Evolutionary conservation across 2,888 invertebrate genomes (phyloP).

Genomic region (Chaetogeoica ovagalla): DNA sequence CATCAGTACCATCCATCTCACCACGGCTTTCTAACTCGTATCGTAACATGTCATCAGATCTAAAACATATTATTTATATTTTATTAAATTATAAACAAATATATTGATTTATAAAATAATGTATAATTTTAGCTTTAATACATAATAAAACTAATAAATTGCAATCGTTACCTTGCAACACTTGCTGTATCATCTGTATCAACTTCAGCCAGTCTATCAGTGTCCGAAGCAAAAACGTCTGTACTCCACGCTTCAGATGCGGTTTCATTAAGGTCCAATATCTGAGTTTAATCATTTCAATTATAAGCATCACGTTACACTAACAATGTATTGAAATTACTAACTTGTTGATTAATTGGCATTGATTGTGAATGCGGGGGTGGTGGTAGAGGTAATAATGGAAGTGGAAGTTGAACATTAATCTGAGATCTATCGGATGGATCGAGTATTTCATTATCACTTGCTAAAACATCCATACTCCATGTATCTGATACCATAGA

Average conservation of each 20-base stretch:
- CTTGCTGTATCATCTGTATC: constrained; percentile 71
- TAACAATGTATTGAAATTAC: constrained; percentile 10
- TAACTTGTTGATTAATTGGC: constrained; percentile 45
- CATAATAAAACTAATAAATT: neutral
- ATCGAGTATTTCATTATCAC: constrained; percentile 92
- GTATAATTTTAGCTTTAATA: neutral
- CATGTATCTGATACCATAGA: constrained; percentile 97
- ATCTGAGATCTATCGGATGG: constrained; percentile 44
- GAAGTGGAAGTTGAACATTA: constrained; percentile 36
- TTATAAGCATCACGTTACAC: neutral
- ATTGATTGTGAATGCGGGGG: constrained; percentile 5
- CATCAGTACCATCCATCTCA: constrained; percentile 58
- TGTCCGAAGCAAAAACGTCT: constrained; percentile 91
- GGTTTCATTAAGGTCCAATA: constrained; percentile 79
- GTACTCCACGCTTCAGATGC: constrained; percentile 98
- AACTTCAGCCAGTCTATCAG: constrained; percentile 86
- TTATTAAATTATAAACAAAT: neutral
- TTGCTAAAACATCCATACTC: constrained; percentile 97
- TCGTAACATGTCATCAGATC: constrained; percentile 76
- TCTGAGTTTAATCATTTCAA: constrained; percentile 39
- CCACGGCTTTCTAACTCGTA: constrained; percentile 63
- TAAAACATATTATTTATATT: constrained; percentile 61
- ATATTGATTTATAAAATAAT: neutral
- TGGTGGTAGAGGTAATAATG: constrained; percentile 6
- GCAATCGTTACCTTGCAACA: constrained; percentile 63